These are phyloP conservation scores for Mus pahari DNA, from an alignment of 2,113 vertebrate genomes.

Conservation along the genomic window DNA sequence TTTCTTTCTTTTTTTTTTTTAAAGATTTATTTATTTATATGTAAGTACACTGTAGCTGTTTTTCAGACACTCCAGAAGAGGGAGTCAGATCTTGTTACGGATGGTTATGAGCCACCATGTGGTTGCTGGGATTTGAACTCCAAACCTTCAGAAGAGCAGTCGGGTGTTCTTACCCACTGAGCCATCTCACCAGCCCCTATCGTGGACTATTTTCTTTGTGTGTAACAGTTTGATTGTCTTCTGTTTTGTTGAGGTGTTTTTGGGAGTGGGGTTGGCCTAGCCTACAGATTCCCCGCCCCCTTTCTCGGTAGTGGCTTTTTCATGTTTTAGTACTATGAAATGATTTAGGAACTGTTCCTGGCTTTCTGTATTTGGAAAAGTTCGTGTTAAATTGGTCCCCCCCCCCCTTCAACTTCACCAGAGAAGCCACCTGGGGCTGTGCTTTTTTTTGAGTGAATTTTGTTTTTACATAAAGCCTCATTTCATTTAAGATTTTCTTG, in stretches of 20 bases:
- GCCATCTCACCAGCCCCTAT: no score
- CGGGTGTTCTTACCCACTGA: no score
- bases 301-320: constrained; percentile 12
- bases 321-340: constrained; percentile 28
- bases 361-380: not conserved
- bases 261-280: not conserved
- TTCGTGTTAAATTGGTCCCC: not conserved
- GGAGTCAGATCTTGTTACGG: no score
- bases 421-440: not conserved
- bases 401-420: constrained; percentile 16
- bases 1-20: no score
- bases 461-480: not conserved
- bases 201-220: not conserved
- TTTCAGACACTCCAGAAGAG: no score
- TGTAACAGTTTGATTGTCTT: constrained; percentile 11
- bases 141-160: no score
- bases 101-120: no score
- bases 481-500: constrained; percentile 19
- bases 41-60: no score
- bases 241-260: constrained; percentile 27
- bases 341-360: constrained; percentile 28
- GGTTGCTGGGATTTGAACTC: no score
- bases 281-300: not conserved
- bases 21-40: no score
- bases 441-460: constrained; percentile 13